Evolutionary conservation across 2,113 vertebrate species (phyloP), one percentile per base, ranked within the genome.

Genomic region (Piprites chloris): DNA sequence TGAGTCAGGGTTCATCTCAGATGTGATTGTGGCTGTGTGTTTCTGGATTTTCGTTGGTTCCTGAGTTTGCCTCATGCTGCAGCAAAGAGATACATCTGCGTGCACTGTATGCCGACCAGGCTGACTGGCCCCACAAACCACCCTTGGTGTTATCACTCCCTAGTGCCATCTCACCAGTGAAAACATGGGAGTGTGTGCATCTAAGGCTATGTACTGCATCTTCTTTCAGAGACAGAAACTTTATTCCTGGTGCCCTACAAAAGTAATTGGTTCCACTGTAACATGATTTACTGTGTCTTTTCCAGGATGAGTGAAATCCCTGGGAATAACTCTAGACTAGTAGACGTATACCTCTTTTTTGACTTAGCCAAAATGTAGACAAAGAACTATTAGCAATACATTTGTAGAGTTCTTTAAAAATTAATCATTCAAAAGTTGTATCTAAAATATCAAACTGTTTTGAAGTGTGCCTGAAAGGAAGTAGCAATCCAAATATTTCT

Each of bases 81-180:
- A 73, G 21, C 2, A 3, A 49, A 66, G 52, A 11, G 0, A 9
- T 11, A 11, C 3, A 1, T 12, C 13, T 63, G 75, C 30, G 37
- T 14, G 47, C 23, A 52, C 56, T 0, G 3, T 44, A 20, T 41
- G 65, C 79, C 2, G 1, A 46, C 27, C 35, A 7, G 24, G 84
- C 53, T 47, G 59, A 20, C 6, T 0, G 4, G 37, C 62, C 35
- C 81, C 3, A 0, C n/a, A 78, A n/a, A 30, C 16, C 30, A 46
- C 17, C 30, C 14, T 1, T 1, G 2, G 1, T 9, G 0, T 2
- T 16, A 5, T 4, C 1, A 5, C 35, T 77, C 13, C 39, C 24
- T 27, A 0, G 3, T 3, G 19, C 46, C 3, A 0, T 12, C 19
- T 42, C 56, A 39, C 33, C 5, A 1, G 11, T 11, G 22, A 7